phyloP scores from a whole-genome alignment of 2,888 invertebrate species.

The Stenoptilia bipunctidactyla region DNA sequence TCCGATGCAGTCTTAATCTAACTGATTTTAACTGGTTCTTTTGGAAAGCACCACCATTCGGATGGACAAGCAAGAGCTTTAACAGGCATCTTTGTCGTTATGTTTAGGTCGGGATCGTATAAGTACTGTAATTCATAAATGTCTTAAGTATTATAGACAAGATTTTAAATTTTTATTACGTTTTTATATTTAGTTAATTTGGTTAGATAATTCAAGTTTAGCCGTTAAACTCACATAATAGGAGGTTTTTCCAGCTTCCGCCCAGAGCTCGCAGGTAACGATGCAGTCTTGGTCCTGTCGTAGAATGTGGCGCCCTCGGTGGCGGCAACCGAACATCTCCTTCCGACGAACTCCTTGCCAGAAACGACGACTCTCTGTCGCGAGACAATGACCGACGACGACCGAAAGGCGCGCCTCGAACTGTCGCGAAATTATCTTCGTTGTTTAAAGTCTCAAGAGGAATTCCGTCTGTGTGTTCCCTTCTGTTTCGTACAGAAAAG shows the following conservation, averaged over 20 bases:
- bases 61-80: too few species aligned
- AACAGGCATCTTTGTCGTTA: too few species aligned
- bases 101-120: too few species aligned
- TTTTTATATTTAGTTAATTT: too few species aligned
- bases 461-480: conserved; percentile 48
- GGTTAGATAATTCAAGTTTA: too few species aligned
- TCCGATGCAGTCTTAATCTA: too few species aligned
- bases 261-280: conserved; percentile 81
- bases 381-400: conserved; percentile 58
- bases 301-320: conserved; percentile 45
- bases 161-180: too few species aligned
- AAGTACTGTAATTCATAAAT: too few species aligned
- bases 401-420: conserved; percentile 56
- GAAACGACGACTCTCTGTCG: conserved; percentile 60
- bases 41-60: too few species aligned
- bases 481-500: conserved; percentile 49
- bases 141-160: too few species aligned
- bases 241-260: conserved; percentile 84
- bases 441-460: conserved; percentile 51
- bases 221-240: conserved; percentile 77
- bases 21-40: too few species aligned
- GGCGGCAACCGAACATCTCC: conserved; percentile 71
- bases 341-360: conserved; percentile 79
- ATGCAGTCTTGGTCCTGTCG: conserved; percentile 67
- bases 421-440: conserved; percentile 55